phyloP scores from a whole-genome alignment of 2,888 invertebrate genomes.

The Diaprepes abbreviatus region DNA sequence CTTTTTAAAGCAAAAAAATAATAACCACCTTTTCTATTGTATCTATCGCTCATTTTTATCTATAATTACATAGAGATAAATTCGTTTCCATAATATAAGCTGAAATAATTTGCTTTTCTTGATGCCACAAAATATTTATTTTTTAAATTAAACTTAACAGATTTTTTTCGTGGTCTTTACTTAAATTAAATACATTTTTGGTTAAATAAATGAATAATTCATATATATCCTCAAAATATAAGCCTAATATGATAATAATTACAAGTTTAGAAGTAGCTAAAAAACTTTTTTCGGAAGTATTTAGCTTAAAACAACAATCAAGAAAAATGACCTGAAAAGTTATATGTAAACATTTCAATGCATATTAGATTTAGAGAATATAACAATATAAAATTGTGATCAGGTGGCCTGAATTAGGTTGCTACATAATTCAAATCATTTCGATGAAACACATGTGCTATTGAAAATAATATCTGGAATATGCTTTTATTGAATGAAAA shows the following conservation, averaged over 20 bases:
- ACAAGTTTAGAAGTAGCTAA: not conserved
- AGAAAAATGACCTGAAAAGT: not conserved
- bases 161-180: not conserved
- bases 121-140: too few species aligned
- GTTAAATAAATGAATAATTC: conserved; percentile 2
- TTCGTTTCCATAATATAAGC: too few species aligned
- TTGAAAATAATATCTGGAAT: too few species aligned
- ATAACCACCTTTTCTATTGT: too few species aligned
- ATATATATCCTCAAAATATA: not conserved
- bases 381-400: not conserved
- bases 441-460: too few species aligned
- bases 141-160: too few species aligned
- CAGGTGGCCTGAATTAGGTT: not conserved
- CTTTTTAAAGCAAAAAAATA: too few species aligned
- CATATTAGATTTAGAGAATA: too few species aligned
- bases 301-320: conserved; percentile 3
- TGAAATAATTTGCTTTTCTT: too few species aligned
- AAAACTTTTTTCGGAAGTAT: not conserved
- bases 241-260: conserved; percentile 4
- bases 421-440: not conserved
- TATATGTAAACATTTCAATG: not conserved
- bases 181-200: not conserved
- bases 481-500: too few species aligned
- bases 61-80: too few species aligned
- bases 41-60: too few species aligned